Conservation (phyloP, 2,888 invertebrate species). For the Oegoconia quadripuncta region DNA sequence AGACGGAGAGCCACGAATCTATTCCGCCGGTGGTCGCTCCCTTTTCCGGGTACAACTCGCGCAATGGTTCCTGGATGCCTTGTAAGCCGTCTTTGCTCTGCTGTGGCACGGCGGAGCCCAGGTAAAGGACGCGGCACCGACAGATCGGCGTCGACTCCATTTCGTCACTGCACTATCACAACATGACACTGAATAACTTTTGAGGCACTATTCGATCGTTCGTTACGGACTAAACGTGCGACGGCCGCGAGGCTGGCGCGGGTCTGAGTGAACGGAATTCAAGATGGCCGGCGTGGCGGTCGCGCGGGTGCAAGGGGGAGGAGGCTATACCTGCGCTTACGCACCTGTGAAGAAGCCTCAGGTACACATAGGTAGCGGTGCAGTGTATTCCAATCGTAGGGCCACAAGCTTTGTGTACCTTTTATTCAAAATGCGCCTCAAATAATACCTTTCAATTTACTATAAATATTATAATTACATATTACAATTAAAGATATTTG, state of each 20-base stretch:
- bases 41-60: conserved; percentile 97
- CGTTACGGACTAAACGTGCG: conserved; percentile 51
- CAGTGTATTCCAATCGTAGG: conserved; percentile 7
- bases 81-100: conserved; percentile 98
- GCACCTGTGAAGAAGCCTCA: conserved; percentile 65
- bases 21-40: conserved; percentile 94
- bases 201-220: conserved; percentile 5
- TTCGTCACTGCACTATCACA: conserved; percentile 69
- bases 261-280: conserved; percentile 75
- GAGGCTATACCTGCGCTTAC: conserved; percentile 61
- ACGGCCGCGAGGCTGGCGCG: conserved; percentile 67
- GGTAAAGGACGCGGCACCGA: conserved; percentile 96
- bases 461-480: too few relatives aligned
- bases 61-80: conserved; percentile 97
- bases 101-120: conserved; percentile 97
- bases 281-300: conserved; percentile 59
- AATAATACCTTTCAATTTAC: too few relatives aligned
- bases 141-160: conserved; percentile 95
- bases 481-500: too few relatives aligned
- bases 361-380: conserved; percentile 26
- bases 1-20: conserved; percentile 97
- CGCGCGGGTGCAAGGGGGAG: conserved; percentile 25
- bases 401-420: background rate
- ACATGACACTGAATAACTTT: conserved; percentile 67
- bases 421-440: too few relatives aligned